Base-by-base conservation (phyloP, 2,113 vertebrate species). In the Thinocorus orbignyianus region DNA sequence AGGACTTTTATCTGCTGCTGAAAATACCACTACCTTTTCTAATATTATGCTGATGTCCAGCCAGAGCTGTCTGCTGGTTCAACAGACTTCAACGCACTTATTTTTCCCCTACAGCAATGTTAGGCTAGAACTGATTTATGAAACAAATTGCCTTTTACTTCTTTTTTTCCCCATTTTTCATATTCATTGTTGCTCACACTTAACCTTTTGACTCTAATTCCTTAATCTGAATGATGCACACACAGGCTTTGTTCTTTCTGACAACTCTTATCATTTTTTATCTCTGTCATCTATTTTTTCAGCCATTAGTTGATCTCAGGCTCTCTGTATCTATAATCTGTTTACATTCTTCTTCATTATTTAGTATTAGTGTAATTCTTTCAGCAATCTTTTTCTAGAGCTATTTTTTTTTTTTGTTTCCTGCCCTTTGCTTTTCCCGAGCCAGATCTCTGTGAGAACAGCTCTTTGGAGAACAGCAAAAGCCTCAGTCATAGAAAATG, bases 341-440 rank as follows among this genome's bases (percentile, higher is more conserved):
- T 98, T 98, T 98, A 98, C 97, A 98, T 98, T 98, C 97, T 97
- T 98, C 92, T 94, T 97, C 92, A 72, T 98, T 98, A 98, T 98
- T 98, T 97, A 97, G 97, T 97, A 97, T 96, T 95, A 97, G 96
- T 95, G 94, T 92, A 97, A 97, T 96, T 97, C 96, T 97, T 95
- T 96, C 74, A 93, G 57, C 76, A 97, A 68, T 96, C 95, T 94
- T 96, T 95, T 90, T 95, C 82, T 65, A 70, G 72, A 87, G 81
- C 76, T 94, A 66, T 91, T 77, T 96, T 96, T 88, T 95, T 95
- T 69, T 96, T 88, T 95, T 72, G 11, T 94, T 97, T 93, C 78
- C 66, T 95, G 78, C 82, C 66, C 92, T 97, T 82, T 86, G 46
- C 52, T 94, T 94, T 94, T 97, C 54, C 90, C 61, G 41, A 93